Evolutionary conservation across 2,888 invertebrate genomes (phyloP), one percentile per base, ranked within the genome.

Genomic region (Agrochola circellaris): DNA sequence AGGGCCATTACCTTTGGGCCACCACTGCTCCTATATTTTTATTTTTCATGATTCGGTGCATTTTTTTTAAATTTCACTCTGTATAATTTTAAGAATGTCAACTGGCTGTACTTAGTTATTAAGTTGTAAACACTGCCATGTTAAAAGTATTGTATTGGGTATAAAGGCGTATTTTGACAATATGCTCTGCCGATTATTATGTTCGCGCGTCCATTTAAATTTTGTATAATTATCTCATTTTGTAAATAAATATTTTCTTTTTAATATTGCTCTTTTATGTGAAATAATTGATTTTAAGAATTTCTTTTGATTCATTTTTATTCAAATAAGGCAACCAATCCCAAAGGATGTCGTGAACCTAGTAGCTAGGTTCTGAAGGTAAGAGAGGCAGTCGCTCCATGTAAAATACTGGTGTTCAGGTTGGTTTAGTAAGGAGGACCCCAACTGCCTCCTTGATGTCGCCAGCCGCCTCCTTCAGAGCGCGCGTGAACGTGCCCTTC

Each of bases 21-120:
- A 13, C 45, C 45, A 13, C 45, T 13, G 45, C 13, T 45, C 13
- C 45, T 51, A 48, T 48, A 51, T 23, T 51, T 51, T 3, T 6
- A 23, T 70, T 61, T 62, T 34, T 23, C 9, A n/a, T 30, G 30
- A 66, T 45, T 51, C n/a, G 6, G 58, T 45, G 51, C 23, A 54
- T 1, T 54, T 17, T 42, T 48, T 51, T 20, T 38, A 30, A 51
- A 75, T 81, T 82, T 81, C 68, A 61, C 75, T 65, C 62, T 75
- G 67, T 82, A 17, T 65, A 82, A 42, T 61, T 84, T 30, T 78
- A 75, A 79, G 68, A 51, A 67, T 60, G 64, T 75, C 6, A 78
- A 75, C 73, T 81, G 85, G 84, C 85, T 86, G 87, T 83, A 85
- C 67, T 72, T 86, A 85, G 84, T n/a, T 77, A 51, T 62, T 85